Evolutionary conservation across 2,888 invertebrate species (phyloP).

Genomic region (Panopea generosa): DNA sequence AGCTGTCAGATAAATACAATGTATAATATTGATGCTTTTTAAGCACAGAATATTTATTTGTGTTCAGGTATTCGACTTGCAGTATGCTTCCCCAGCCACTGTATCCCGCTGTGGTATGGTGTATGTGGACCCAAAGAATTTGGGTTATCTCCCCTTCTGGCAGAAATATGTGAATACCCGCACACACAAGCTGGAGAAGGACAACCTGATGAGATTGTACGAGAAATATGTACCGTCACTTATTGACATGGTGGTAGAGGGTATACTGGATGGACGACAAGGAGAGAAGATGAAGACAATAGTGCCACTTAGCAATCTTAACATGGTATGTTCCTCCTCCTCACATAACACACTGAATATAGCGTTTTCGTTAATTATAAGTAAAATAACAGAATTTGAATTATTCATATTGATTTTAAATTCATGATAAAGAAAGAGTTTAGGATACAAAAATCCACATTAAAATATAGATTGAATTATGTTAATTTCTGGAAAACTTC

Average conservation of each 20-base stretch:
- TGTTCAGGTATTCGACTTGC: slow-evolving; percentile 93
- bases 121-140: slow-evolving; percentile 95
- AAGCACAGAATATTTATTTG: no score
- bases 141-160: slow-evolving; percentile 93
- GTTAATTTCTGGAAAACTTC: no score
- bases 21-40: no score
- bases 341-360: no score
- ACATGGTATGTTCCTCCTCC: slow-evolving; percentile 88
- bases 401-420: no score
- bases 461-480: neutral
- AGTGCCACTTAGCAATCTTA: slow-evolving; percentile 93
- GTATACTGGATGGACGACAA: slow-evolving; percentile 89
- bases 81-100: slow-evolving; percentile 96
- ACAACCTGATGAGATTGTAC: slow-evolving; percentile 87
- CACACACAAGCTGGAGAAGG: slow-evolving; percentile 75
- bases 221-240: slow-evolving; percentile 91
- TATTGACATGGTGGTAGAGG: slow-evolving; percentile 91
- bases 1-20: no score
- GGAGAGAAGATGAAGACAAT: slow-evolving; percentile 91
- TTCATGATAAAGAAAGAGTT: no score
- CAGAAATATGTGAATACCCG: slow-evolving; percentile 89
- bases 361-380: no score
- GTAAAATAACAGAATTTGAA: no score
- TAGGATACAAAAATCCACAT: no score
- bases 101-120: slow-evolving; percentile 98